A percentile compares a stretch with the other conserved stretches of the same genome.
Evolutionary conservation across 2,888 invertebrate genomes (phyloP).

Genomic region (Lampropteryx suffumata): DNA sequence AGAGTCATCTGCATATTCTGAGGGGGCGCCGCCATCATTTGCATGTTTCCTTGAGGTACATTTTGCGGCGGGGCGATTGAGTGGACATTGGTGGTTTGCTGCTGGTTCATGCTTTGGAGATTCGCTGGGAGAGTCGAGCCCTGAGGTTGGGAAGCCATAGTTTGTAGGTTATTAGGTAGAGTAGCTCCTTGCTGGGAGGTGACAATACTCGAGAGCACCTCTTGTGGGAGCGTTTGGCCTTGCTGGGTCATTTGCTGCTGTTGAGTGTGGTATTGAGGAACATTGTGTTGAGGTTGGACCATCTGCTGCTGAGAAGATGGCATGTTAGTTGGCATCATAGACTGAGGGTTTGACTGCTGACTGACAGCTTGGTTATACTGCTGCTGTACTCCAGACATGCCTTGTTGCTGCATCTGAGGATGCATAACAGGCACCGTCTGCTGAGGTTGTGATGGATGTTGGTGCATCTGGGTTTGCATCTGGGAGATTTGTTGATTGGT

Average conservation of each 20-base stretch:
- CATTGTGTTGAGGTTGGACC: conserved; percentile 77
- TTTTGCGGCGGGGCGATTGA: conserved; percentile 77
- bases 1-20: conserved; percentile 82
- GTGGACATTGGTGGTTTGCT: conserved; percentile 71
- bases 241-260: conserved; percentile 76
- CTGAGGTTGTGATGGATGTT: conserved; percentile 76
- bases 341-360: conserved; percentile 71
- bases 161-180: conserved; percentile 70
- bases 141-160: conserved; percentile 76
- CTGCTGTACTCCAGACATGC: conserved; percentile 76
- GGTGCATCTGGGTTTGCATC: conserved; percentile 80
- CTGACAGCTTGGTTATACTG: conserved; percentile 79
- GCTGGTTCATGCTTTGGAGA: conserved; percentile 79
- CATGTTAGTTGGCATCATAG: conserved; percentile 73
- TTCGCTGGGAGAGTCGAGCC: conserved; percentile 85
- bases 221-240: conserved; percentile 75
- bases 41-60: conserved; percentile 83
- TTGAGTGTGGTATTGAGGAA: conserved; percentile 78
- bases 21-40: conserved; percentile 80
- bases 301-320: conserved; percentile 75
- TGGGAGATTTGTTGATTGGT: conserved; percentile 77
- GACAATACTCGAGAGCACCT: conserved; percentile 76
- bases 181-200: conserved; percentile 78
- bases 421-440: conserved; percentile 79
- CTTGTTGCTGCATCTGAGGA: conserved; percentile 76